Base-by-base conservation (phyloP, 2,797 vertebrate species). In the Danio albolineatus region DNA sequence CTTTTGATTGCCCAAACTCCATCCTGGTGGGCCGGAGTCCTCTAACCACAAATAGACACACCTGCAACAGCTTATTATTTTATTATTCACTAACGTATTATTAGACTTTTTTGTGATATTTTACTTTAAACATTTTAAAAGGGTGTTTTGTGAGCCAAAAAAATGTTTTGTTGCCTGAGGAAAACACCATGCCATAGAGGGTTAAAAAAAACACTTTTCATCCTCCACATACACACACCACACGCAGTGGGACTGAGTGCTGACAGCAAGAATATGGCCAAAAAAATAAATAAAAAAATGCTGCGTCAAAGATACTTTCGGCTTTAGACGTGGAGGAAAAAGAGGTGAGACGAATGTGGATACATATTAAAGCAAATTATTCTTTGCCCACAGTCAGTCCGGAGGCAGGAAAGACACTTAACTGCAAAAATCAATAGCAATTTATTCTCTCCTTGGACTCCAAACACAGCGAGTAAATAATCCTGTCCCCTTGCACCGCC, bases 401-500 rank as follows among this genome's bases (percentile, higher is more conserved):
- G 87, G 85, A 91, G 85, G 89, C 90, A 90, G 89, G 90, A 87
- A 92, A 92, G 85, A 91, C 89, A 90, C 91, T 93, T 93, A 90
- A 88, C 88, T 85, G 88, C 86, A 89, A 90, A 95, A 95, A 96
- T 95, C 95, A 94, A 95, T 95, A 95, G 92, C 94, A 94, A 95
- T 95, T 95, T 95, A 95, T 95, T 94, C 93, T 94, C 90, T 94
- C 92, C 91, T 92, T 93, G 92, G 92, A 93, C 93, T 93, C 91
- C 89, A 92, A 93, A 93, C 93, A 92, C 92, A 90, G 91, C 87
- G 91, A 94, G 93, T 94, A 95, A 96, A 94, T 95, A 95, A 95
- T 94, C 90, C 90, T 93, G 93, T 93, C 94, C 94, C 92, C 92
- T 90, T 92, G 92, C 90, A 38, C 85, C 90, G 86, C 87, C 86